Evolutionary conservation across 2,113 vertebrate species (phyloP).

Genomic region (Myrmecobius fasciatus): DNA sequence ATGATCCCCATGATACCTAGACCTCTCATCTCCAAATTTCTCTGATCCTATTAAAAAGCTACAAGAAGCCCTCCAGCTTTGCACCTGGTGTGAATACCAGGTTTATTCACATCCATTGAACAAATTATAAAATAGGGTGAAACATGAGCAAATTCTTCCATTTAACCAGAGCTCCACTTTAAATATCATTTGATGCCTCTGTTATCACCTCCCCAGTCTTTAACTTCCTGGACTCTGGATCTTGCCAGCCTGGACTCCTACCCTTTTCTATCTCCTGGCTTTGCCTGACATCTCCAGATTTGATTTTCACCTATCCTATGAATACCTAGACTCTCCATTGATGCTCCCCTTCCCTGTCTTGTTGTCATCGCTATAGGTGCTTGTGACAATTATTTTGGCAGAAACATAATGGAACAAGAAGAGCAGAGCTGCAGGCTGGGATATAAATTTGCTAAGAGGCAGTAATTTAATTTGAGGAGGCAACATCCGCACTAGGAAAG

Average conservation of each 20-base stretch:
- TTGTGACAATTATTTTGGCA: background rate
- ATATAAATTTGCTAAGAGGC: background rate
- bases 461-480: background rate
- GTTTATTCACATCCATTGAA: background rate
- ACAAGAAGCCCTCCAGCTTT: background rate
- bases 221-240: background rate
- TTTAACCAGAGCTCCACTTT: background rate
- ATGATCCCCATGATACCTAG: background rate
- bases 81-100: background rate
- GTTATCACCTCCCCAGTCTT: background rate
- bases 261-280: background rate
- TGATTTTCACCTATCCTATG: background rate
- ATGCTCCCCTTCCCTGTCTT: background rate
- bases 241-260: background rate
- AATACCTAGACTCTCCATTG: background rate
- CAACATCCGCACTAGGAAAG: background rate
- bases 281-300: background rate
- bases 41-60: background rate
- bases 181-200: background rate
- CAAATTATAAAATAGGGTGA: background rate
- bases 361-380: background rate
- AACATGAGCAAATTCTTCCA: background rate
- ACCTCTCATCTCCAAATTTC: background rate
- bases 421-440: background rate
- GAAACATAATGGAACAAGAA: background rate